These are phyloP conservation scores for Lycaon pictus DNA, from an alignment of 2,113 vertebrate genomes.

Conservation along the genomic window DNA sequence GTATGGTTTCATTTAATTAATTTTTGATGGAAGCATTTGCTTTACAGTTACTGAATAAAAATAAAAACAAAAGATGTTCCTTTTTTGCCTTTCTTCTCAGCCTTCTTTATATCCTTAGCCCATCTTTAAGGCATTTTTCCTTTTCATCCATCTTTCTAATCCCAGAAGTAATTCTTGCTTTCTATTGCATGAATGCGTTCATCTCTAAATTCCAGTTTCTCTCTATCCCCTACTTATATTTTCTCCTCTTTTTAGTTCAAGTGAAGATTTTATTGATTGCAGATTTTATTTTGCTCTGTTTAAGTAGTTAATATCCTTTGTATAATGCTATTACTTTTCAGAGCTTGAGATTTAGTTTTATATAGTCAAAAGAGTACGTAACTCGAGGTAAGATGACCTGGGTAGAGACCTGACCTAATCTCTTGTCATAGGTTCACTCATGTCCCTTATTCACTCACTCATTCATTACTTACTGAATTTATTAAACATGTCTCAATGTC, in stretches of 20 bases:
- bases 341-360: not conserved
- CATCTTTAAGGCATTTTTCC: not conserved
- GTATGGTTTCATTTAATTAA: slow-evolving; percentile 13
- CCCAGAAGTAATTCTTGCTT: not conserved
- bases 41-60: slow-evolving; percentile 53
- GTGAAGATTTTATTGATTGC: not conserved
- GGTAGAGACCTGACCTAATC: not conserved
- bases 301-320: not conserved
- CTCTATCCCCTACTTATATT: not conserved
- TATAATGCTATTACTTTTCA: not conserved
- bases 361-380: not conserved
- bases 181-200: not conserved
- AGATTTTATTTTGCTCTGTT: not conserved
- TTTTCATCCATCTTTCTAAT: slow-evolving; percentile 39
- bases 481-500: not conserved
- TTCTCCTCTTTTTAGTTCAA: slow-evolving; percentile 11
- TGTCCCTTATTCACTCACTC: not conserved
- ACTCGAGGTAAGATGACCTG: not conserved
- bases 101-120: not conserved
- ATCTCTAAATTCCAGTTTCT: not conserved
- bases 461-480: not conserved
- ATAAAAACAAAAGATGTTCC: not conserved
- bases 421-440: not conserved
- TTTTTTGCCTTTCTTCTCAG: not conserved
- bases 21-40: slow-evolving; percentile 46